Conservation (phyloP, 2,113 vertebrate species). For the Scalopus aquaticus region DNA sequence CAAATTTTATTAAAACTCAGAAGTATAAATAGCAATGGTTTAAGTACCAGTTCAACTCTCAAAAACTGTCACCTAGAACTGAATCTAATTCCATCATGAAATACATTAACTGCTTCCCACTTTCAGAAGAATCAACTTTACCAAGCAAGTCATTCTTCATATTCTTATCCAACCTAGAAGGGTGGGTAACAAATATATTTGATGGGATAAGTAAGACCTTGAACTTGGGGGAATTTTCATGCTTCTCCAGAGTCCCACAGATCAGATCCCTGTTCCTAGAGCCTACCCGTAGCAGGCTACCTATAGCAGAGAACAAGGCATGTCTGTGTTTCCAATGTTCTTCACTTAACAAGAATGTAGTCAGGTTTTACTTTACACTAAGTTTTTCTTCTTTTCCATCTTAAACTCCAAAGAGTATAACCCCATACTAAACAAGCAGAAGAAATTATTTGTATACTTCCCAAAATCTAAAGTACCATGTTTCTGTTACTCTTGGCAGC, state of each 20-base stretch:
- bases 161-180: neutral
- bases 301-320: neutral
- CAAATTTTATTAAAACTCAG: neutral
- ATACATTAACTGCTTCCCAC: neutral
- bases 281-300: neutral
- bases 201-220: neutral
- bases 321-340: neutral
- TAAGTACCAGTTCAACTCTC: neutral
- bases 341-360: neutral
- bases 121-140: neutral
- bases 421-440: neutral
- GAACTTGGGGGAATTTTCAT: neutral
- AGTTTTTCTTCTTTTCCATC: neutral
- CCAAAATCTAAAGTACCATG: neutral
- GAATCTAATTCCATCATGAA: neutral
- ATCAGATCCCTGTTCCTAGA: neutral
- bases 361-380: neutral
- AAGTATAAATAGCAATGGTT: neutral
- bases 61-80: neutral
- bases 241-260: neutral
- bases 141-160: neutral
- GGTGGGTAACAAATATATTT: neutral
- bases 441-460: slow-evolving; percentile 35
- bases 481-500: neutral
- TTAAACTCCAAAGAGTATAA: neutral